Percentiles rank a stretch among this genome's conserved stretches.
phyloP scores from a whole-genome alignment of 2,888 invertebrate genomes.

The Rhagonycha lutea region DNA sequence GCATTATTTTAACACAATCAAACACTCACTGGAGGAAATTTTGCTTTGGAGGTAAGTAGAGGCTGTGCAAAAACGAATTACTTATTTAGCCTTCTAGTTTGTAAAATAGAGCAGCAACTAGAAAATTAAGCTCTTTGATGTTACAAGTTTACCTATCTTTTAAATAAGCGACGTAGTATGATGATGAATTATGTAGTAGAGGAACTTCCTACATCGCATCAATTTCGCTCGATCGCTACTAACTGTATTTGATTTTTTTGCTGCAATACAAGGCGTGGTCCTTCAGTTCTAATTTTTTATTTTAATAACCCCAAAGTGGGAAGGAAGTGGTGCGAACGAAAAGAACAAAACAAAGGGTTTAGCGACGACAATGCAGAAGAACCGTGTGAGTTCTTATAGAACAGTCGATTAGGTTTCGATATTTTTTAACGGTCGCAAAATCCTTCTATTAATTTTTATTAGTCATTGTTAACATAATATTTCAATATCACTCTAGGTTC shows the following conservation, averaged over 20 bases:
- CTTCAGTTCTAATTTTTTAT: not conserved
- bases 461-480: no score
- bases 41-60: not conserved
- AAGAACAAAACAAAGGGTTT: constrained; percentile 26
- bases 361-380: constrained; percentile 24
- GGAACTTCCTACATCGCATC: constrained; percentile 9
- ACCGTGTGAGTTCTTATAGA: constrained; percentile 32
- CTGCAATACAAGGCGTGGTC: not conserved
- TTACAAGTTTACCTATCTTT: constrained; percentile 7
- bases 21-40: not conserved
- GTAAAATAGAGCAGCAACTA: constrained; percentile 6
- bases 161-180: constrained; percentile 11
- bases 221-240: not conserved
- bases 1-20: not conserved
- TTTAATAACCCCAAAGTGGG: not conserved
- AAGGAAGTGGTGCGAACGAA: not conserved
- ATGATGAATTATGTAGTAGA: constrained; percentile 12
- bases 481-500: no score
- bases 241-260: not conserved
- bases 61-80: constrained; percentile 9
- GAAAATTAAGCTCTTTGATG: constrained; percentile 23
- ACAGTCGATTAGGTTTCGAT: constrained; percentile 34
- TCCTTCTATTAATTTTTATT: constrained; percentile 14
- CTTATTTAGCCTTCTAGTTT: constrained; percentile 12
- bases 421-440: constrained; percentile 31